Base-by-base conservation (phyloP, 2,797 vertebrate species). In the Poecile montanus region DNA sequence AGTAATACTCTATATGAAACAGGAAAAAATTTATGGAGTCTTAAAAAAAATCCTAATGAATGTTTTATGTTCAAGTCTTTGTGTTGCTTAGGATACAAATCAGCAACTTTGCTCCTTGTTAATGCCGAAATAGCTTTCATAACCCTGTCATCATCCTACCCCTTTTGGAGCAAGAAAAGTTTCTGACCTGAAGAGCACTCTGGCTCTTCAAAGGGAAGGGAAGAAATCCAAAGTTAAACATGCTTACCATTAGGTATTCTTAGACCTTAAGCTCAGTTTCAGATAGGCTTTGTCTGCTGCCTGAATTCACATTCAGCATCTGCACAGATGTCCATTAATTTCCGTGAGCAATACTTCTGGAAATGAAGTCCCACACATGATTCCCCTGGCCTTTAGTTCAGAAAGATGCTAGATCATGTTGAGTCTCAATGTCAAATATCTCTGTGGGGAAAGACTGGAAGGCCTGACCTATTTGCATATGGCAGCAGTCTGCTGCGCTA, bases 311-410 rank as follows among this genome's bases (percentile, higher is more conserved):
- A 1, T 84, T 93, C 80, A 75, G 44, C 32, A 17, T 63, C 67
- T 92, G 67, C 77, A 71, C 89, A 90, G 89, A 84, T 92, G 54
- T 92, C 92, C 68, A 72, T 89, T 94, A 58, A 88, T 91, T 95
- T 95, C 66, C 0, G 0, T 58, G 53, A 91, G 58, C 91, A 83
- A 82, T 38, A 67, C 15, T 29, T 90, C 36, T 57, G 56, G 88
- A 95, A 93, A 72, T 83, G 6, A 83, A 92, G 67, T 77, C 73
- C 71, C 53, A 21, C 36, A 23, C 38, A 16, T 0, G 5, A 56
- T 92, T 96, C 81, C 84, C 88, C 50, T 83, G 88, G 63, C 85
- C 57, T 91, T 86, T 47, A n/a, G 48, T 93, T 95, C 74, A 92
- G 90, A 93, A 79, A 48, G 90, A 82, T 73, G 48, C 71, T 79